A percentile compares a stretch with the other conserved stretches of the same genome.
phyloP scores from a whole-genome alignment of 2,113 vertebrate genomes.

The Willisornis vidua region DNA sequence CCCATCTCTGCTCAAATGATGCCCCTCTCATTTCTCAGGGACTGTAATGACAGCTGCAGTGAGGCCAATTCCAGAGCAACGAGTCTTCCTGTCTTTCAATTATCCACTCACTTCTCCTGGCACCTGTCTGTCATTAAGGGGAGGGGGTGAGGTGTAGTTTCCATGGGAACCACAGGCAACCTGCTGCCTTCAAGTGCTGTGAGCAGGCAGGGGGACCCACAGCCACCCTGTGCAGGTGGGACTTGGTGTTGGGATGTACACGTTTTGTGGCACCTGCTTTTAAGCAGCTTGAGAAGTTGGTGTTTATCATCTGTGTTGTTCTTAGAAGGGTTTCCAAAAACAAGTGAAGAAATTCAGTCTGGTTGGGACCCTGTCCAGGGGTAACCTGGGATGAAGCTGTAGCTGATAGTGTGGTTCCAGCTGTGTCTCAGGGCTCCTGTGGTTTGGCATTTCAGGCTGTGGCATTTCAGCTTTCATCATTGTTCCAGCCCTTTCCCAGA shows the following conservation, averaged over 20 bases:
- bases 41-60: neutral
- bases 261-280: neutral
- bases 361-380: neutral
- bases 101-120: slow-evolving; percentile 25
- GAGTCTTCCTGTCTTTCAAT: neutral
- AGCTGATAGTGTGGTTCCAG: neutral
- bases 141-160: slow-evolving; percentile 21
- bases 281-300: neutral
- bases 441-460: neutral
- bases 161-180: slow-evolving; percentile 45
- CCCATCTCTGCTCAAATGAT: neutral
- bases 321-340: neutral
- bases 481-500: neutral
- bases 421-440: neutral
- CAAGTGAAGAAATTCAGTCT: neutral
- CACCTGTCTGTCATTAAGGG: slow-evolving; percentile 55
- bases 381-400: neutral
- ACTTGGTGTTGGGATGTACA: neutral
- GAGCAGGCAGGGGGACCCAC: neutral
- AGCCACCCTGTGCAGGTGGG: neutral
- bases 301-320: neutral
- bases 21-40: neutral
- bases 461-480: neutral
- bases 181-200: slow-evolving; percentile 12
- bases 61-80: neutral